Conservation (phyloP, 2,113 vertebrate species). For the Sinocyclocheilus rhinocerous region DNA sequence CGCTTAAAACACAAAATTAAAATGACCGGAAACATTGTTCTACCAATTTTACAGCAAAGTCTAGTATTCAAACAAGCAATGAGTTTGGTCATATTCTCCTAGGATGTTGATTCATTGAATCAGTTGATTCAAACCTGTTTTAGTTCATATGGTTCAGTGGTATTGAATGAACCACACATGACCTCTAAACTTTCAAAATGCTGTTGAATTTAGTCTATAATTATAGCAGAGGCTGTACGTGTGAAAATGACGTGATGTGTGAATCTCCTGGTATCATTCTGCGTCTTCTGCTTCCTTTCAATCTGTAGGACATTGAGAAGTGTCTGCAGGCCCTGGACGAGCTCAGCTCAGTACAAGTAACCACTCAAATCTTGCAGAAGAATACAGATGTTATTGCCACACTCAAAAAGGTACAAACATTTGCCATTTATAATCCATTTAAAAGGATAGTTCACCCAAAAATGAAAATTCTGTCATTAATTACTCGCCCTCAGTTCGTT, state of each 20-base stretch:
- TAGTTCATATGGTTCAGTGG: neutral
- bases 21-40: neutral
- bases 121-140: neutral
- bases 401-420: conserved; percentile 86
- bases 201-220: neutral
- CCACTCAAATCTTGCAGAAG: conserved; percentile 94
- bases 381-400: conserved; percentile 95
- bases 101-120: neutral
- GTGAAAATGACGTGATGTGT: neutral
- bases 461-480: no score
- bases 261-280: neutral
- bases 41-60: neutral
- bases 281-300: neutral
- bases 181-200: neutral
- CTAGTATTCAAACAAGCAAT: neutral
- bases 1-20: neutral
- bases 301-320: conserved; percentile 86
- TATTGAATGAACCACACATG: neutral
- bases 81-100: neutral
- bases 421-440: neutral
- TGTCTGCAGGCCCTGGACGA: conserved; percentile 90
- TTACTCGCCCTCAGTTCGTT: no score
- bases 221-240: neutral
- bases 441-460: neutral
- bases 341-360: conserved; percentile 88